Base-by-base conservation (phyloP, 2,888 invertebrate species). In the Euphydryas editha region DNA sequence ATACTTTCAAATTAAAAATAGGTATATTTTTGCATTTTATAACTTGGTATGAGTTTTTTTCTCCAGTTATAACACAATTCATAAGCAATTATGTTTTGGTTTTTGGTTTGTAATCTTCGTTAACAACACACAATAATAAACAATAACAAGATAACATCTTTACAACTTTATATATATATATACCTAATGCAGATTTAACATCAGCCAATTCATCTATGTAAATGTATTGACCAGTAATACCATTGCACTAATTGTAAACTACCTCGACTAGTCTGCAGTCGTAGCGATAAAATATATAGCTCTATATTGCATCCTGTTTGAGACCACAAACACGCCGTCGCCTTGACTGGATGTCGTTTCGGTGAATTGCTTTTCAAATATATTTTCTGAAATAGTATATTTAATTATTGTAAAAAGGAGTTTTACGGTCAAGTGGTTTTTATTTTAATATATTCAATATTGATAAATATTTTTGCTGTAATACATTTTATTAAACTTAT, bases 221-320 rank as follows among this genome's bases (percentile, higher is more conserved):
- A 51, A 51, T 15, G 24, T 21, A 51, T 49, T 21, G 21, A n/a
- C 24, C 15, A 49, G n/a, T 15, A 51, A 51, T 51, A 24, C 24
- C 24, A 15, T 24, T 24, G 1, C 15, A 6, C 49, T 51, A 51
- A 51, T 51, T 51, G 24, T 51, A 24, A 51, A 21, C 49, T 51
- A 51, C 49, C 24, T 51, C 15, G 24, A 24, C 24, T 24, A 20
- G 49, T 51, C 21, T 51, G 49, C 49, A 51, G 49, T 20, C 1
- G 20, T 51, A 13, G 24, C 24, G 21, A 51, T 51, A 51, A 51
- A 51, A 51, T 18, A 47, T 51, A 21, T 24, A 24, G n/a, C 15
- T 21, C 49, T 51, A 24, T 51, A 51, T 51, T 51, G 49, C 49
- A 51, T 51, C 49, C 21, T 51, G 24, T 51, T 51, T 51, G 21